Base-by-base conservation (phyloP, 1,140 invertebrate species). In the Zaprionus camerounensis region DNA sequence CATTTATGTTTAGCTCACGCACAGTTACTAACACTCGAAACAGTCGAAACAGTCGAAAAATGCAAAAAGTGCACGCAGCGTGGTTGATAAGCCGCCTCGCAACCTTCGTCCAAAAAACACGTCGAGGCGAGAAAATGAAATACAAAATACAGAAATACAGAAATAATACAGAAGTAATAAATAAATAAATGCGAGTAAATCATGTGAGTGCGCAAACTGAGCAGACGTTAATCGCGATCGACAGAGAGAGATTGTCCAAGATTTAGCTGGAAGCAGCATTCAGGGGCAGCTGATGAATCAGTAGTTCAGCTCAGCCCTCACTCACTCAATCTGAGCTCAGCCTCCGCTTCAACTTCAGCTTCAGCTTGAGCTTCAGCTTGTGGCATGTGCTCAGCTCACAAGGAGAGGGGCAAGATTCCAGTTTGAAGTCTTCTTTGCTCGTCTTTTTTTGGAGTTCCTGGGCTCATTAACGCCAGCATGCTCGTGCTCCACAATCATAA, bases 41-140 rank as follows among this genome's bases (percentile, higher is more conserved):
- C 24, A 26, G 24, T 26, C 24, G 1, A 31, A 62, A 71, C 44
- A 56, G 49, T 28, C 28, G 12, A 75, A 70, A 63, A 49, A 70
- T 63, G 38, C 28, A 49, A 63, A 57, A 56, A 69, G 22, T 68
- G 53, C 31, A 53, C 63, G 70, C 24, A 67, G 41, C 41, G 41
- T 12, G 26, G 41, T 46, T 44, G 71, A 73, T 73, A 73, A 73
- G 36, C 56, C 12, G 12, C 26, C 44, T n/a, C 17, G n/a, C 58
- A 75, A 75, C 72, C 58, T 75, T 75, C 72, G 20, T 31, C 38
- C 31, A 22, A 28, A 59, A 53, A 46, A 49, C 66, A 69, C 66
- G 66, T 69, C 44, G 57, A 69, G 49, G 31, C 56, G 41, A 17
- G 53, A 9, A 46, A 51, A 38, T 26, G 28, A 51, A 53, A 53